A percentile compares a stretch with the other conserved stretches of the same genome.
These are phyloP conservation scores for Diploscapter pachys DNA, from an alignment of 1,140 invertebrate species.

Conservation along the genomic window DNA sequence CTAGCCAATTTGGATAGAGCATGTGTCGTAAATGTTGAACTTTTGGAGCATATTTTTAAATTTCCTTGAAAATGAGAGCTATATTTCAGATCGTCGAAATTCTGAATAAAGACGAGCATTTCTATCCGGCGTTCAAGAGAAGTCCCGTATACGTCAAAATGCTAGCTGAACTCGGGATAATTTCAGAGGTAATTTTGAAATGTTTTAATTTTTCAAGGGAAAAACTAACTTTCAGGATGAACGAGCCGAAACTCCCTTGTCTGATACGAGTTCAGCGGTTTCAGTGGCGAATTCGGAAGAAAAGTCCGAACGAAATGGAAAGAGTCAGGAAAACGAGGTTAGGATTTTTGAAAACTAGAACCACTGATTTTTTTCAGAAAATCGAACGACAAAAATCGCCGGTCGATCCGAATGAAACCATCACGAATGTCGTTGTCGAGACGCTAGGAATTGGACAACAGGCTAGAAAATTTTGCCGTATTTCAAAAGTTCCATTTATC, in stretches of 20 bases:
- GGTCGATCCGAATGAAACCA: constrained; percentile 18
- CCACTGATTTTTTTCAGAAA: constrained; percentile 1
- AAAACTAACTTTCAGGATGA: neutral
- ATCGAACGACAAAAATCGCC: neutral
- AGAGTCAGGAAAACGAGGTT: neutral
- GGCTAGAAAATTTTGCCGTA: neutral
- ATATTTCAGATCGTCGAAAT: constrained; percentile 45
- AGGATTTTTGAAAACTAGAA: neutral
- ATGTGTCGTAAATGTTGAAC: constrained; percentile 19
- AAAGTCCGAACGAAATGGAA: neutral
- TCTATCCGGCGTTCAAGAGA: constrained; percentile 71
- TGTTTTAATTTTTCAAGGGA: neutral
- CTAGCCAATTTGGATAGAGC: constrained; percentile 70
- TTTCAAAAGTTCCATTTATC: no score
- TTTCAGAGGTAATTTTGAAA: constrained; percentile 50
- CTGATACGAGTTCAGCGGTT: neutral
- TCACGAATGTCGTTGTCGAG: constrained; percentile 42
- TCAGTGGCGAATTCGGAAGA: neutral
- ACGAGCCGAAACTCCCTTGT: constrained; percentile 5
- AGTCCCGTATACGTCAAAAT: constrained; percentile 72
- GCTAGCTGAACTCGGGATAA: constrained; percentile 72
- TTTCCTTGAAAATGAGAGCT: no score
- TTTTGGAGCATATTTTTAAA: constrained; percentile 16
- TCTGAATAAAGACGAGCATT: constrained; percentile 67
- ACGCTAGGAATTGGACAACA: constrained; percentile 56